phyloP scores from a whole-genome alignment of 1,140 invertebrate genomes.

The Tetraneura akinire region DNA sequence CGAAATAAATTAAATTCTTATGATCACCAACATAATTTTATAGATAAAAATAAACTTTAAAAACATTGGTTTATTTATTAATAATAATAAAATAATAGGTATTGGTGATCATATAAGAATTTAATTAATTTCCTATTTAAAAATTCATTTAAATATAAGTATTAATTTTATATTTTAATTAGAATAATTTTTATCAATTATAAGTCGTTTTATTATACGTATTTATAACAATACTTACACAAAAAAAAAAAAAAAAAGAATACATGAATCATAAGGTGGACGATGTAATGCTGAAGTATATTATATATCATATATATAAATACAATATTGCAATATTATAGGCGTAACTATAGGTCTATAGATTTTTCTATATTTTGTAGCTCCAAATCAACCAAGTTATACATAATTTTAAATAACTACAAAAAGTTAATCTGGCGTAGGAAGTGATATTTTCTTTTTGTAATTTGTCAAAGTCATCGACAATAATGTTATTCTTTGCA shows the following conservation, averaged over 20 bases:
- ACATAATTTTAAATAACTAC: conserved; percentile 37
- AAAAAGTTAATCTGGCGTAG: conserved; percentile 48
- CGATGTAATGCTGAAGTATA: background rate
- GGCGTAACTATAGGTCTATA: background rate
- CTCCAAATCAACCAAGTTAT: background rate
- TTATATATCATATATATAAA: background rate
- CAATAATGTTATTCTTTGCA: conserved; percentile 48
- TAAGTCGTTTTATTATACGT: too few species aligned
- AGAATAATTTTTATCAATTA: background rate
- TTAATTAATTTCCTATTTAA: too few species aligned
- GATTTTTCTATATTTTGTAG: too few species aligned
- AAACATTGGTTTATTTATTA: too few species aligned
- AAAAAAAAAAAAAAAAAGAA: conserved; percentile 35
- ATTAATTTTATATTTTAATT: too few species aligned
- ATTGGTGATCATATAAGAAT: too few species aligned
- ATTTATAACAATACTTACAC: background rate
- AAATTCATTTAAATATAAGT: too few species aligned
- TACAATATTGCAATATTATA: conserved; percentile 16
- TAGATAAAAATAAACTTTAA: background rate
- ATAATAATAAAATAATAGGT: too few species aligned
- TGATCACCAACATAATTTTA: background rate
- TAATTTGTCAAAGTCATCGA: conserved; percentile 48
- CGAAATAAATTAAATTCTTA: background rate
- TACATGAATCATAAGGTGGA: conserved; percentile 10
- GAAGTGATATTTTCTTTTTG: conserved; percentile 36